Conservation (phyloP, 2,797 vertebrate genomes). For the Pristis pectinata region DNA sequence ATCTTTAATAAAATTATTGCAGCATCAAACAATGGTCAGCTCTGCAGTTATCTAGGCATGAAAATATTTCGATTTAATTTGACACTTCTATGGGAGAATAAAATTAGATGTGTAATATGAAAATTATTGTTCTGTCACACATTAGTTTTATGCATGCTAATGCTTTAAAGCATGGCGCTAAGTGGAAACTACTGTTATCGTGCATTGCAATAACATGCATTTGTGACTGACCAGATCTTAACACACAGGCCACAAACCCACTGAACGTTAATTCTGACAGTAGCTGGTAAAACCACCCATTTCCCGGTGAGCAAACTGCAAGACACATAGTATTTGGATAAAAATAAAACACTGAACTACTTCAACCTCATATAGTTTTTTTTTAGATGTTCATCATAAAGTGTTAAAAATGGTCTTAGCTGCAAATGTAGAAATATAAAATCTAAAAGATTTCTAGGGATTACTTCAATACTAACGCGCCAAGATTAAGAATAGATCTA, state of each 20-base stretch:
- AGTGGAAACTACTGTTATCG: slow-evolving; percentile 20
- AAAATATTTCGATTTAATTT: background rate
- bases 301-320: slow-evolving; percentile 13
- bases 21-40: background rate
- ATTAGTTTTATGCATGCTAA: background rate
- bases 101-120: background rate
- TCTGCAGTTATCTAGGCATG: background rate
- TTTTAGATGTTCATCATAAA: slow-evolving; percentile 10
- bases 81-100: background rate
- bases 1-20: no score
- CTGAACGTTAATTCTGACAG: background rate
- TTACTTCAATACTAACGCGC: no score
- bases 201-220: slow-evolving; percentile 13
- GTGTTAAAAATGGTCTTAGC: background rate
- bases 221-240: slow-evolving; percentile 37
- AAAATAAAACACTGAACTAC: slow-evolving; percentile 26
- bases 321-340: background rate
- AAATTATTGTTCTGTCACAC: background rate
- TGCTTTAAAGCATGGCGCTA: background rate
- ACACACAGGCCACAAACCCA: slow-evolving; percentile 31
- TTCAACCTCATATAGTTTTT: background rate
- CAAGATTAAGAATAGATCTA: no score
- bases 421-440: background rate
- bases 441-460: no score
- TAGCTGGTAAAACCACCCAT: slow-evolving; percentile 36